Evolutionary conservation across 2,888 invertebrate genomes (phyloP), one percentile per base, ranked within the genome.

Genomic region (Romanomermis culicivorax): DNA sequence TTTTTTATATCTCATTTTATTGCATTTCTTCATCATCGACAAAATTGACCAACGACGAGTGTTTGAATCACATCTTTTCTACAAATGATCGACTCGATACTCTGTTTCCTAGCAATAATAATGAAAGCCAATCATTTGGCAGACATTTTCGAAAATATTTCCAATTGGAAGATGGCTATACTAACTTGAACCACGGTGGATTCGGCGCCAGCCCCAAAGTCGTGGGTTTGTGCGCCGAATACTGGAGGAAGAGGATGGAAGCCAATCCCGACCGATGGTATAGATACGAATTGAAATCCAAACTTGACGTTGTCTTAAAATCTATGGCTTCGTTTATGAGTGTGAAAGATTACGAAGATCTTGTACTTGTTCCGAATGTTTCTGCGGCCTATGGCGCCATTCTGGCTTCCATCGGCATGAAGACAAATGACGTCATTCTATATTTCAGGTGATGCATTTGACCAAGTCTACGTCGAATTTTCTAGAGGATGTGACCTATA

Each of bases 261-360:
- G 27, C 27, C 11, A 11, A 23, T 49, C 50, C 50, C 11, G 50
- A 49, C 29, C 27, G 50, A n/a, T 45, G 45, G 45, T 45, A 36
- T 23, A 11, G 45, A 23, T 45, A 45, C 23, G 45, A 45, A 45
- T 23, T 45, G 45, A 11, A 45, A 23, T 4, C 11, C 17, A 23
- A 45, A 45, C 7, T 45, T 11, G 23, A n/a, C 4, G 23, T n/a
- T n/a, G 23, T 23, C 45, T 7, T 7, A n/a, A 4, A 23, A 23
- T n/a, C 23, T n/a, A n/a, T 45, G 23, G 45, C 45, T 45, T 7
- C 4, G 17, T 45, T n/a, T 45, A 45, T 45, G 45, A 23, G 23
- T 23, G 45, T 45, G 4, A 23, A 45, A 11, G 45, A 45, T 23
- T 11, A 11, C 17, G 23, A 45, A 7, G 23, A 23, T 23, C 23